phyloP scores from a whole-genome alignment of 1,140 invertebrate species.

The Drosophila bifasciata region DNA sequence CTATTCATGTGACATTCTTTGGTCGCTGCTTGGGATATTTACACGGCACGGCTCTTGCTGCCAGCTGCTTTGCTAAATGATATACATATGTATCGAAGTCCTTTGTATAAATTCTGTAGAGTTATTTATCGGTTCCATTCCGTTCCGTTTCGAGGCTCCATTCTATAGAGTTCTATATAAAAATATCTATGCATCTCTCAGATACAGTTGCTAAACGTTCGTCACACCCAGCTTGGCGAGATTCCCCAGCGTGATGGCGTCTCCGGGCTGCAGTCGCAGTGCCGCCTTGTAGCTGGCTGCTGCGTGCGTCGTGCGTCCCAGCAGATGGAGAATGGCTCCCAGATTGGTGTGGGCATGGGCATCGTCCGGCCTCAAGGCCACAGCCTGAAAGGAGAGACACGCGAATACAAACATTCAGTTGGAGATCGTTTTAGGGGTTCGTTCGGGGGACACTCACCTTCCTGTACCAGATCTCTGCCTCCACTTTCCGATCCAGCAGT shows the following conservation, averaged over 20 bases:
- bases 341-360: conserved; percentile 95
- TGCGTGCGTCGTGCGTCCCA: conserved; percentile 94
- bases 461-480: conserved; percentile 94
- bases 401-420: not conserved
- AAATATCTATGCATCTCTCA: conserved; percentile 58
- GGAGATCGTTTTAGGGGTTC: too few relatives aligned
- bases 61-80: conserved; percentile 60
- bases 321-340: conserved; percentile 96
- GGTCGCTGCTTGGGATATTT: conserved; percentile 72
- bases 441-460: conserved; percentile 85
- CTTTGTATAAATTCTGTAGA: conserved; percentile 82
- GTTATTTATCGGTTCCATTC: conserved; percentile 57
- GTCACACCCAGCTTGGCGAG: conserved; percentile 89
- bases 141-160: not conserved
- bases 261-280: conserved; percentile 92
- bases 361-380: conserved; percentile 85
- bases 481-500: conserved; percentile 89
- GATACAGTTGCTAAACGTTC: conserved; percentile 53
- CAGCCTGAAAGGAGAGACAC: conserved; percentile 58
- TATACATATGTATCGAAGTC: conserved; percentile 81
- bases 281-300: conserved; percentile 93
- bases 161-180: conserved; percentile 44
- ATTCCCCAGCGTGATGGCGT: conserved; percentile 94
- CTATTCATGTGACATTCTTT: conserved; percentile 44
- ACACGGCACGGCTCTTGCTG: conserved; percentile 47